Percentiles rank a stretch among this genome's conserved stretches.
Evolutionary conservation across 2,113 vertebrate species (phyloP).

Genomic region (Xiphophorus couchianus): DNA sequence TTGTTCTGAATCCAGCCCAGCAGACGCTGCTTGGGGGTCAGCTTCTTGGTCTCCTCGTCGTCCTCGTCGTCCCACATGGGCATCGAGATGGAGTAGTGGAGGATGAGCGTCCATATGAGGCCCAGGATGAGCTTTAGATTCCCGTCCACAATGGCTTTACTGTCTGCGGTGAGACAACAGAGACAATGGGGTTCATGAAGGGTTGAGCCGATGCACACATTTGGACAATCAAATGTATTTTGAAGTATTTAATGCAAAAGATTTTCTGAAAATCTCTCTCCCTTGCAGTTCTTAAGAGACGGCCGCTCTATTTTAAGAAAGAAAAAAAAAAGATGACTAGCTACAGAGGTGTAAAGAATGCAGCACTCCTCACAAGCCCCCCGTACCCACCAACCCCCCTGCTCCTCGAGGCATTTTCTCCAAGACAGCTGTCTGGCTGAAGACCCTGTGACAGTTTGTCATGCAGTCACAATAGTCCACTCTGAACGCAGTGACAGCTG

Average conservation of each 20-base stretch:
- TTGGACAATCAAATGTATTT: background rate
- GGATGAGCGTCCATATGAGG: constrained; percentile 94
- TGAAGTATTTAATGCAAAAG: background rate
- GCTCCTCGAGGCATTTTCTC: constrained; percentile 46
- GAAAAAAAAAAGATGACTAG: constrained; percentile 62
- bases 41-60: constrained; percentile 88
- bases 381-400: constrained; percentile 9
- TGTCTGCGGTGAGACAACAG: constrained; percentile 80
- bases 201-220: constrained; percentile 21
- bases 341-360: constrained; percentile 71
- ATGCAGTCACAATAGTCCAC: constrained; percentile 67
- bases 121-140: constrained; percentile 96
- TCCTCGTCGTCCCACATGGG: constrained; percentile 98
- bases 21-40: constrained; percentile 94
- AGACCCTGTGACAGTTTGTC: constrained; percentile 72
- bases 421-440: constrained; percentile 72
- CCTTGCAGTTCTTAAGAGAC: constrained; percentile 28
- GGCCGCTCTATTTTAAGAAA: constrained; percentile 49
- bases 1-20: constrained; percentile 97
- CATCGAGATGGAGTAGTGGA: constrained; percentile 98
- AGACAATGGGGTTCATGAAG: constrained; percentile 30
- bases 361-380: constrained; percentile 49
- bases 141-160: constrained; percentile 95
- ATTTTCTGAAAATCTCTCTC: constrained; percentile 16
- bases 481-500: constrained; percentile 75